These are phyloP conservation scores for Elysia crispata DNA, from an alignment of 2,888 invertebrate species.

Conservation along the genomic window DNA sequence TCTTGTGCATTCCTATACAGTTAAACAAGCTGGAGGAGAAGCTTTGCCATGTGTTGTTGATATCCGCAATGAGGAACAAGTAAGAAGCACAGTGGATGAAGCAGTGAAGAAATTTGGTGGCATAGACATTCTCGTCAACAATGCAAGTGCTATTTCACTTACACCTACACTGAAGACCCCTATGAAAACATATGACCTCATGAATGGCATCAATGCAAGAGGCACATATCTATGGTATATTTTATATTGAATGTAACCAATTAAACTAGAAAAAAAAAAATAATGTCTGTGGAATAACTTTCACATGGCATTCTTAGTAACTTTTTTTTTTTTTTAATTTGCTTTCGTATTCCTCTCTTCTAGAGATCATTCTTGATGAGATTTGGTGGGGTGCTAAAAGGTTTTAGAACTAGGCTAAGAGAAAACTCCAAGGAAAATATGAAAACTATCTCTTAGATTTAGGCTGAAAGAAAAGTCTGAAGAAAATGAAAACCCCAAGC, in stretches of 20 bases:
- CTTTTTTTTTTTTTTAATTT: not conserved
- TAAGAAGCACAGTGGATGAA: constrained; percentile 76
- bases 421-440: no score
- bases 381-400: no score
- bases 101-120: constrained; percentile 93
- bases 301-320: no score
- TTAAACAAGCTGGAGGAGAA: constrained; percentile 91
- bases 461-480: no score
- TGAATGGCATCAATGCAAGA: constrained; percentile 95
- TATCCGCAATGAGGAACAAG: constrained; percentile 88
- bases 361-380: no score
- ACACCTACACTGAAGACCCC: constrained; percentile 88
- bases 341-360: not conserved
- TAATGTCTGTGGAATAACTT: no score
- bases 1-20: constrained; percentile 78
- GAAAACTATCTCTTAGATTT: no score
- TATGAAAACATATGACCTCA: constrained; percentile 97
- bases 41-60: constrained; percentile 92
- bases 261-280: no score
- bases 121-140: constrained; percentile 94
- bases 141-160: constrained; percentile 92
- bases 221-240: constrained; percentile 93
- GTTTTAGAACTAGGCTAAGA: no score
- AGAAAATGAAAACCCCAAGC: no score
- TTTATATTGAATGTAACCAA: no score